These are phyloP conservation scores for Tympanuchus pallidicinctus DNA, from an alignment of 2,113 vertebrate genomes.

Conservation along the genomic window DNA sequence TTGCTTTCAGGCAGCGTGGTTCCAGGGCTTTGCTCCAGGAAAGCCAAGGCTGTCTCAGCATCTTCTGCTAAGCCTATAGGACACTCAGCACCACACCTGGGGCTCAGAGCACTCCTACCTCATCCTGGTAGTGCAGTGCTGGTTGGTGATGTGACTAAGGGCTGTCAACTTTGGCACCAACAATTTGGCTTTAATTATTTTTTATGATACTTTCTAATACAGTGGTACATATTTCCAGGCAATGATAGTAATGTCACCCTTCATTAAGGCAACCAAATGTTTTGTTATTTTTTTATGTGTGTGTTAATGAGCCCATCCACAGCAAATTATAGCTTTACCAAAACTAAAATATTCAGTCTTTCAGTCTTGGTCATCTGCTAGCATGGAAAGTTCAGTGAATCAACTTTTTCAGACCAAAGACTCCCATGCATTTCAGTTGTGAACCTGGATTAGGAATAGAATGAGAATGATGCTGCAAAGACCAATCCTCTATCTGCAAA, in stretches of 20 bases:
- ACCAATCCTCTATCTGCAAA: background rate
- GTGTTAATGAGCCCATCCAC: background rate
- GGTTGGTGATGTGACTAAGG: background rate
- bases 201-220: background rate
- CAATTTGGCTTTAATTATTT: background rate
- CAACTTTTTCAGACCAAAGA: background rate
- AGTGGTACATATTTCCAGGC: background rate
- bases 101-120: background rate
- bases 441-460: no score
- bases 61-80: slow-evolving; percentile 12
- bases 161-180: background rate
- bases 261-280: background rate
- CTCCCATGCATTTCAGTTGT: background rate
- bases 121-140: background rate
- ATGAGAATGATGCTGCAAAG: background rate
- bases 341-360: background rate
- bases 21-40: background rate
- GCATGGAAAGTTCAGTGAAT: background rate
- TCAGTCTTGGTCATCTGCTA: background rate
- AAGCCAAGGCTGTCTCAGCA: background rate
- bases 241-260: background rate
- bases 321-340: background rate
- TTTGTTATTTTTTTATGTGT: background rate
- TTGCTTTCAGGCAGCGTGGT: background rate
- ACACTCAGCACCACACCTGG: background rate